Conservation (phyloP, 2,888 invertebrate genomes). For the Agrochola lychnidis region DNA sequence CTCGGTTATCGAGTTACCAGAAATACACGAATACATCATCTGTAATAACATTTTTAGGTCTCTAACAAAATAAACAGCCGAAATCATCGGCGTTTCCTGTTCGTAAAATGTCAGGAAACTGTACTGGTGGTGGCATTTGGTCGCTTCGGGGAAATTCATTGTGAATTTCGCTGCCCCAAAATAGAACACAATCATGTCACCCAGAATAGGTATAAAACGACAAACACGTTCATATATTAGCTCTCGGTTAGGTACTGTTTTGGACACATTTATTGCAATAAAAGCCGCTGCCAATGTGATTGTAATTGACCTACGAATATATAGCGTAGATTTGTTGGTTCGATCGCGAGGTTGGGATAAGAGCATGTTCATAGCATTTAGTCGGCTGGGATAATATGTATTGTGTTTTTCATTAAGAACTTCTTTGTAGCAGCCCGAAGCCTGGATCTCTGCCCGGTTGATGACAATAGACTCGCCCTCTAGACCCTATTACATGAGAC, state of each 20-base stretch:
- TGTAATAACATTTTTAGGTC: conserved; percentile 4
- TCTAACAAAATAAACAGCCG: conserved; percentile 2
- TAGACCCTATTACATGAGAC: not conserved
- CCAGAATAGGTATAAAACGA: not conserved
- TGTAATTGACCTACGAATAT: not conserved
- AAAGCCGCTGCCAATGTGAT: not conserved
- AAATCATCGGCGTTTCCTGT: not conserved
- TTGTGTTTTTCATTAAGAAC: conserved; percentile 20
- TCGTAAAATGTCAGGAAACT: not conserved
- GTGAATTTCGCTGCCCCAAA: conserved; percentile 14
- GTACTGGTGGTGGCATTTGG: not conserved
- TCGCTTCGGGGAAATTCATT: conserved; percentile 9
- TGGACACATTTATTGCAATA: not conserved
- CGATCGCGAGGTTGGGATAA: not conserved
- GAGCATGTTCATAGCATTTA: not conserved
- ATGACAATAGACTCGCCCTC: not conserved
- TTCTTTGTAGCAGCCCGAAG: not conserved
- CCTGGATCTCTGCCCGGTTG: not conserved
- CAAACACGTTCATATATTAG: not conserved
- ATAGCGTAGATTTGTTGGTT: not conserved
- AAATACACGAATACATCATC: conserved; percentile 26
- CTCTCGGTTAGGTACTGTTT: not conserved
- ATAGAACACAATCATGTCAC: not conserved
- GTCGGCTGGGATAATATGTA: not conserved
- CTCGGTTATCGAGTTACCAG: conserved; percentile 14